A percentile compares a stretch with the other conserved stretches of the same genome.
Conservation (phyloP, 2,888 invertebrate species). For the Pediacus dermestoides region DNA sequence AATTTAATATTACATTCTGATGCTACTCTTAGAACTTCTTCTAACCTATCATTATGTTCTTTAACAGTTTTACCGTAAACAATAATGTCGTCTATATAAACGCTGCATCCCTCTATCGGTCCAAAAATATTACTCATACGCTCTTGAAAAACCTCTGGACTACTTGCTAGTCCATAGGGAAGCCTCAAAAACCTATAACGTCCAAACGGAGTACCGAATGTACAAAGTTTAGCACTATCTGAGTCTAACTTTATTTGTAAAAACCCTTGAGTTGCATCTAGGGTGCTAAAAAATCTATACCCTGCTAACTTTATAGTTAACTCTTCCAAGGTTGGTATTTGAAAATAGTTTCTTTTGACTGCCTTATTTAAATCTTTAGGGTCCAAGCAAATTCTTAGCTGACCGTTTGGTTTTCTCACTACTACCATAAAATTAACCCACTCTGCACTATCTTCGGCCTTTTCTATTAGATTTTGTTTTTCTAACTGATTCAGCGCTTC, state of each 20-base stretch:
- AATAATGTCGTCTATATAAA: conserved; percentile 29
- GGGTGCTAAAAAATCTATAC: conserved; percentile 16
- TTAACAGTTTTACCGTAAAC: conserved; percentile 24
- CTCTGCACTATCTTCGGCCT: conserved; percentile 11
- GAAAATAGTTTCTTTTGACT: conserved; percentile 15
- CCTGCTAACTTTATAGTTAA: conserved; percentile 17
- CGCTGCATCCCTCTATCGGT: conserved; percentile 19
- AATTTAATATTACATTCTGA: conserved; percentile 21
- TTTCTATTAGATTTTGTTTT: conserved; percentile 19
- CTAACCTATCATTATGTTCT: conserved; percentile 23
- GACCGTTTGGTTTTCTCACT: conserved; percentile 21
- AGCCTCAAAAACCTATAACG: conserved; percentile 12
- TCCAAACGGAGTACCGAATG: conserved; percentile 8
- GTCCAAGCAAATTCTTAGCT: conserved; percentile 25
- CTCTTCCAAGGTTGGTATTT: conserved; percentile 21
- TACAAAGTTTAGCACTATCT: conserved; percentile 10
- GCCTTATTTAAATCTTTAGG: conserved; percentile 21
- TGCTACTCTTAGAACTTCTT: conserved; percentile 14
- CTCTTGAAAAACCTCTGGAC: conserved; percentile 16
- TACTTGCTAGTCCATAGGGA: conserved; percentile 12
- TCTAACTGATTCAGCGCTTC: conserved; percentile 17
- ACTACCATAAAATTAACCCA: conserved; percentile 26
- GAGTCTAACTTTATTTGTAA: conserved; percentile 18
- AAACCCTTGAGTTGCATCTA: conserved; percentile 18
- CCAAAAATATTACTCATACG: conserved; percentile 25